A percentile compares a stretch with the other conserved stretches of the same genome.
These are phyloP conservation scores for Aphelenchoides fujianensis DNA, from an alignment of 1,140 invertebrate species.

Conservation along the genomic window DNA sequence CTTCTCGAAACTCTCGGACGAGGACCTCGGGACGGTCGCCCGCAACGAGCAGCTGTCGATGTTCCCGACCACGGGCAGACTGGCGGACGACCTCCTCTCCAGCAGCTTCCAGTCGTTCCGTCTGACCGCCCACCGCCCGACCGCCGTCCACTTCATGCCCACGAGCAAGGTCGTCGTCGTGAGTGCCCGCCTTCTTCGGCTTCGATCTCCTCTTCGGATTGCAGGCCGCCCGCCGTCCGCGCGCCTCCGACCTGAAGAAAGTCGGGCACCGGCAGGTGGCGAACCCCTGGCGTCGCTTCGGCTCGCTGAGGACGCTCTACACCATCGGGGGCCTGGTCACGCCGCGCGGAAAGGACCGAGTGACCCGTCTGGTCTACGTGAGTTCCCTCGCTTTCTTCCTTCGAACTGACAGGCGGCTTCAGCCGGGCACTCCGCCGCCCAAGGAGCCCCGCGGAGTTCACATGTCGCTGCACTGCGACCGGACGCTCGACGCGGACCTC, in stretches of 20 bases:
- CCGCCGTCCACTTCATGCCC: neutral
- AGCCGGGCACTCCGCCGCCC: neutral
- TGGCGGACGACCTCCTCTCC: neutral
- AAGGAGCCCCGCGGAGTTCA: neutral
- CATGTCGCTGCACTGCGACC: neutral
- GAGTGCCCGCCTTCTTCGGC: neutral
- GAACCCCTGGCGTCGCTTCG: slow-evolving; percentile 3
- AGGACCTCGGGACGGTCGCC: too few relatives aligned
- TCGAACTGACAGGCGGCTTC: neutral
- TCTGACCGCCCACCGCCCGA: too few relatives aligned
- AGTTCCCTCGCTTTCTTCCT: neutral
- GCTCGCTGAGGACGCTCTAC: slow-evolving; percentile 4
- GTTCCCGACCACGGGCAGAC: neutral
- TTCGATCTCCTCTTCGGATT: neutral
- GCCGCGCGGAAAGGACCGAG: neutral
- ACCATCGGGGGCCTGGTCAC: slow-evolving; percentile 5
- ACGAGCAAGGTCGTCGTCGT: neutral
- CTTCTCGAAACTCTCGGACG: too few relatives aligned
- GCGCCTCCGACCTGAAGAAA: neutral
- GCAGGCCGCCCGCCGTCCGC: neutral
- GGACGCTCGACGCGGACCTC: neutral
- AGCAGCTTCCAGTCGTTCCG: neutral
- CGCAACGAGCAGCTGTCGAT: neutral
- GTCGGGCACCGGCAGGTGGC: neutral
- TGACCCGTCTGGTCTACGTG: neutral